Evolutionary conservation across 2,797 vertebrate genomes (phyloP).

Genomic region (Podargus strigoides): DNA sequence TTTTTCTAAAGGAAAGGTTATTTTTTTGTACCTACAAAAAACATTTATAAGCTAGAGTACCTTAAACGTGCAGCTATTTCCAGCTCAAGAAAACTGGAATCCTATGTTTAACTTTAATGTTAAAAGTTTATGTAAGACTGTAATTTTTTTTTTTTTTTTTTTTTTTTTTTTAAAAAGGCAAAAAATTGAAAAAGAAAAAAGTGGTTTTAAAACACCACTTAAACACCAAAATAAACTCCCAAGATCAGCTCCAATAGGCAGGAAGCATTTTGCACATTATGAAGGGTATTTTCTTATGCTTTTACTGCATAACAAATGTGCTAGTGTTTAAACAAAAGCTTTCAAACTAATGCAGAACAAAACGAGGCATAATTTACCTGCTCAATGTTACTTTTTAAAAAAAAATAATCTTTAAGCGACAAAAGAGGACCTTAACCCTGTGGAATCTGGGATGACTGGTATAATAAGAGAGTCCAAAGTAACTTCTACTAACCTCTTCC

Average conservation of each 20-base stretch:
- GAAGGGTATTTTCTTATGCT: neutral
- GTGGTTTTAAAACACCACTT: neutral
- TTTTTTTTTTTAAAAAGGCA: no score
- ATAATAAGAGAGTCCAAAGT: neutral
- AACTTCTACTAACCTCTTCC: conserved; percentile 86
- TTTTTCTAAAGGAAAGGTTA: neutral
- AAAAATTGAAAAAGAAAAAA: no score
- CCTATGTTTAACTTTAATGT: neutral
- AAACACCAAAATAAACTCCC: neutral
- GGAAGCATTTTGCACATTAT: neutral
- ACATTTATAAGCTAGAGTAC: neutral
- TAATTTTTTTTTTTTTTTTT: no score
- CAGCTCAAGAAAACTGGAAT: neutral
- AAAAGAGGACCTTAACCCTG: neutral
- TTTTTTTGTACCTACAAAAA: neutral
- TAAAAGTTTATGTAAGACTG: neutral
- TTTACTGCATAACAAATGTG: neutral
- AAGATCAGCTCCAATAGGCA: neutral
- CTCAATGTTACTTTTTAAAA: neutral
- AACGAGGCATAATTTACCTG: neutral
- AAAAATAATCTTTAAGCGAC: no score
- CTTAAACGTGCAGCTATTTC: neutral
- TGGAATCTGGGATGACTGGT: neutral
- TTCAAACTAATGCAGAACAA: neutral
- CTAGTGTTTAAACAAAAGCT: neutral